Conservation (phyloP, 1,140 invertebrate genomes). For the Heliconius hermathena region DNA sequence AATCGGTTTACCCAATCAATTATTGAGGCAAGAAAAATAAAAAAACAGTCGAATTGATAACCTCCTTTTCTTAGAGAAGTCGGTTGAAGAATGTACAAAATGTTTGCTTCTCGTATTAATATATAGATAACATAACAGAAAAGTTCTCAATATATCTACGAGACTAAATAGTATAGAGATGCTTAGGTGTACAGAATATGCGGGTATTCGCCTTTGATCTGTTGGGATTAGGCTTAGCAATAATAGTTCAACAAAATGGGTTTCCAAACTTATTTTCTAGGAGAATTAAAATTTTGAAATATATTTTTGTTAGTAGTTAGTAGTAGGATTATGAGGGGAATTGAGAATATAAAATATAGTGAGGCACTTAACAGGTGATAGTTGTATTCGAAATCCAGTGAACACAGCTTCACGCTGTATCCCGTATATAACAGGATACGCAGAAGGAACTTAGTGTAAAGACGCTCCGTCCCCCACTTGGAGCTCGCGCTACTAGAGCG, state of each 20-base stretch:
- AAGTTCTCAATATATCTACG: neutral
- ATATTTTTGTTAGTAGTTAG: neutral
- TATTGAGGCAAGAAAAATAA: no score
- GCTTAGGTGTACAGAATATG: slow-evolving; percentile 1
- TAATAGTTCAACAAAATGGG: neutral
- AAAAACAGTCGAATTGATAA: no score
- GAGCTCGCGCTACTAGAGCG: no score
- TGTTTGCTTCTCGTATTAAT: neutral
- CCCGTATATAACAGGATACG: no score
- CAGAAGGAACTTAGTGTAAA: no score
- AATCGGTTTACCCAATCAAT: no score
- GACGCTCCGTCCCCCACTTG: no score
- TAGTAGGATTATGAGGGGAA: neutral
- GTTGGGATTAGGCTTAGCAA: neutral
- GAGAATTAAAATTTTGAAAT: neutral
- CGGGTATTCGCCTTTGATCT: neutral
- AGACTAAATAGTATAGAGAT: neutral
- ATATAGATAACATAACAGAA: neutral
- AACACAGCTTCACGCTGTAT: no score
- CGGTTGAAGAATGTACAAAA: no score
- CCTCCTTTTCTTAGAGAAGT: no score
- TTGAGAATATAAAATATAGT: neutral
- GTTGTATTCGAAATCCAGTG: no score
- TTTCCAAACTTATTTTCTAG: neutral
- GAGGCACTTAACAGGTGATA: neutral